Evolutionary conservation across 2,888 invertebrate genomes (phyloP), one percentile per base, ranked within the genome.

Genomic region (Drosophila prostipennis): DNA sequence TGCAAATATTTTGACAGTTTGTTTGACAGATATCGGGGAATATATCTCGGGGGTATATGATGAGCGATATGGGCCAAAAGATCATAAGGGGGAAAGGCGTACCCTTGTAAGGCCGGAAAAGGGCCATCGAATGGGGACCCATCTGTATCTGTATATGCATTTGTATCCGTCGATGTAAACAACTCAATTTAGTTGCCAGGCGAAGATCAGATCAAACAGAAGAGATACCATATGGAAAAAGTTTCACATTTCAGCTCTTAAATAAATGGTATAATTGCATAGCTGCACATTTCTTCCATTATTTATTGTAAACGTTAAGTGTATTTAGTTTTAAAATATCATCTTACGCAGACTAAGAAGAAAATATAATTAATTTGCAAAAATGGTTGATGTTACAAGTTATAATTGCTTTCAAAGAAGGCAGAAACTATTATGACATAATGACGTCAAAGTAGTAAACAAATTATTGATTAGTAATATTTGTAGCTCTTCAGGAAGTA

Each of bases 1-100:
- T 68, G 68, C 73, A 74, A 63, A 74, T 74, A 74, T 75, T 75
- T 71, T 74, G 64, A 74, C 74, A 70, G 74, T 52, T 64, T 70
- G 70, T 59, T 49, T 70, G 74, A 74, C 74, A 72, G 72, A 19
- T 29, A 46, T 46, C 46, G 37, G 37, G 57, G 19, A 8, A 11
- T 6, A 19, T n/a, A n/a, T 2, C 19, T 11, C 2, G 4, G 13
- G 29, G 46, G 10, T 8, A 16, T 8, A 16, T 7, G 29, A 13
- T 34, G 19, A 29, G 39, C 26, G 42, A 49, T 60, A 43, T 37
- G 19, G 16, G 42, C 26, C 61, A 59, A 10, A 11, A 6, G 32
- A 23, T 51, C 34, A 40, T 10, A 4, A 16, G 40, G 32, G 34
- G 14, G 16, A 7, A 23, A 36, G 32, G 34, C 34, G 3, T 29